phyloP scores from a whole-genome alignment of 2,888 invertebrate genomes.

The Choristoneura rosaceana region DNA sequence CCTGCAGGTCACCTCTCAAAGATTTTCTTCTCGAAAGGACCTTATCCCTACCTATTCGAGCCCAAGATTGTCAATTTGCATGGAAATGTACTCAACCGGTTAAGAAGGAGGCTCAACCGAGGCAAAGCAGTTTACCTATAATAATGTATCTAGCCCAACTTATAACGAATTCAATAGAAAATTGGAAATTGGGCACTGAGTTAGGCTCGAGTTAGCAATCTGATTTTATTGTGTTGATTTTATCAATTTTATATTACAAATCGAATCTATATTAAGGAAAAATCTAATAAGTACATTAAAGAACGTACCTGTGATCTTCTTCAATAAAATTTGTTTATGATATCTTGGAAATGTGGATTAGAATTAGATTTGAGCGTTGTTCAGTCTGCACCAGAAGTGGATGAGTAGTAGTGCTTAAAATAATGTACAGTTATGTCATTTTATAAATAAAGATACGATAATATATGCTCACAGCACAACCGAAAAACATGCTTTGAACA shows the following conservation, averaged over 20 bases:
- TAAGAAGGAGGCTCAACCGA: constrained; percentile 24
- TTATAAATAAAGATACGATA: no score
- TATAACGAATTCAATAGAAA: constrained; percentile 30
- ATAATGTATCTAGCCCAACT: constrained; percentile 32
- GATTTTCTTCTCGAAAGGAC: constrained; percentile 26
- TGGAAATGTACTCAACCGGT: constrained; percentile 36
- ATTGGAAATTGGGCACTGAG: constrained; percentile 19
- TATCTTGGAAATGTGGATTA: no score
- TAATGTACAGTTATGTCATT: no score
- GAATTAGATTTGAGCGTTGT: no score
- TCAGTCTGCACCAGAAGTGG: no score
- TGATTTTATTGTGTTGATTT: constrained; percentile 20
- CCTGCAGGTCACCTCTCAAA: constrained; percentile 8
- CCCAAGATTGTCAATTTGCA: constrained; percentile 38
- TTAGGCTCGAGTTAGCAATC: constrained; percentile 5
- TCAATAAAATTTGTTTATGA: not conserved
- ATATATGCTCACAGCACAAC: no score
- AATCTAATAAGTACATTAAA: not conserved
- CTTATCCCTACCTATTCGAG: constrained; percentile 23
- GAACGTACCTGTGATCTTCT: not conserved
- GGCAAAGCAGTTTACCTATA: constrained; percentile 30
- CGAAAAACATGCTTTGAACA: no score
- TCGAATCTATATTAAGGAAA: not conserved
- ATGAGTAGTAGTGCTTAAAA: no score
- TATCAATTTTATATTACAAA: constrained; percentile 2